Evolutionary conservation across 2,113 vertebrate genomes (phyloP).

Genomic region (Charina bottae): DNA sequence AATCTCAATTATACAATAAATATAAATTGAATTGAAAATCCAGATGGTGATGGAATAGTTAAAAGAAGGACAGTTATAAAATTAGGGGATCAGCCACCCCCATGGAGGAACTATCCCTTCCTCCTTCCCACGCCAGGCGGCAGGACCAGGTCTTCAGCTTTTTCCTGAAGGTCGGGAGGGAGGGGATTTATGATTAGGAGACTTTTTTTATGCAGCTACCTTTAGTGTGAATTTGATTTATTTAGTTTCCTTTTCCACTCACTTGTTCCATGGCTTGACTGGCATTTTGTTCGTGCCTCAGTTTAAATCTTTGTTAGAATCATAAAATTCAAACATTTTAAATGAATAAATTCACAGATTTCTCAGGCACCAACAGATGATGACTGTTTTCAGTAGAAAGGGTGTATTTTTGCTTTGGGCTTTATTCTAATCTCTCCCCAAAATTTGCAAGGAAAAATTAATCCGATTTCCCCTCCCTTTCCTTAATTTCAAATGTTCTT

Average conservation of each 20-base stretch:
- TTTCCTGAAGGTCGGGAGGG: too few relatives aligned
- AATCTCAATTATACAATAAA: too few relatives aligned
- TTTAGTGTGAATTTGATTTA: neutral
- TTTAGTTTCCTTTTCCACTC: neutral
- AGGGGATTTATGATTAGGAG: too few relatives aligned
- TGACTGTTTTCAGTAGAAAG: neutral
- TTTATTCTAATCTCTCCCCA: neutral
- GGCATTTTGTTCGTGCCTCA: neutral
- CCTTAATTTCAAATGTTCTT: neutral
- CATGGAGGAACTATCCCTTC: too few relatives aligned
- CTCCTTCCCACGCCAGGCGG: too few relatives aligned
- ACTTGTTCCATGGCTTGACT: neutral
- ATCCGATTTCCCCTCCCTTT: neutral
- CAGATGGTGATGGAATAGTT: too few relatives aligned
- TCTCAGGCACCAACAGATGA: neutral
- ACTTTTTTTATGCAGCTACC: neutral
- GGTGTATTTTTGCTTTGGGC: neutral
- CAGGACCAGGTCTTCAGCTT: too few relatives aligned
- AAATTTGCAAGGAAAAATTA: neutral
- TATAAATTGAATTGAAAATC: too few relatives aligned
- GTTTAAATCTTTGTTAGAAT: neutral
- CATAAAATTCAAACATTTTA: neutral
- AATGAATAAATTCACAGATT: neutral
- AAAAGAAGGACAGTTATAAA: too few relatives aligned
- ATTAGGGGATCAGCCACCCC: too few relatives aligned